These are phyloP conservation scores for Oncorhynchus keta DNA, from an alignment of 2,113 vertebrate genomes.

Conservation along the genomic window DNA sequence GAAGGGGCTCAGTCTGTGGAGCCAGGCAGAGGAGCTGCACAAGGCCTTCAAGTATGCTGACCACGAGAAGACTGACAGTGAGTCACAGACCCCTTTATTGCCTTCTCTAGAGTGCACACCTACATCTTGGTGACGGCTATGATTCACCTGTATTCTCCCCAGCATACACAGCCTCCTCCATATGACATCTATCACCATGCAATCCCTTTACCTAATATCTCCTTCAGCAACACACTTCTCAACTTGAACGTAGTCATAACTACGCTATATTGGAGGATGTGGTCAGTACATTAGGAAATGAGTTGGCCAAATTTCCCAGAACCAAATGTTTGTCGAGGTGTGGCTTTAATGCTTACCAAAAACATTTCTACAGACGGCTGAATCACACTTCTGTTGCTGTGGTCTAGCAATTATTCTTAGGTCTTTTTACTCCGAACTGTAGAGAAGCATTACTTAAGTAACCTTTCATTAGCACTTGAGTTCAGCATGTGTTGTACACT, in stretches of 20 bases:
- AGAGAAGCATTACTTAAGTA: not conserved
- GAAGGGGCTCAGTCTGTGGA: conserved; percentile 87
- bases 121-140: not conserved
- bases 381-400: not conserved
- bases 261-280: not conserved
- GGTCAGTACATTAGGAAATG: not conserved
- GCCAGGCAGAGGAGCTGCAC: conserved; percentile 89
- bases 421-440: not conserved
- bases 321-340: not conserved
- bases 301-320: not conserved
- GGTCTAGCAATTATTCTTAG: not conserved
- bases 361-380: not conserved
- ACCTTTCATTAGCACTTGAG: not conserved
- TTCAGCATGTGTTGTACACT: not conserved
- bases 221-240: not conserved
- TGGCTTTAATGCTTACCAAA: not conserved
- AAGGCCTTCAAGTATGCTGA: conserved; percentile 92
- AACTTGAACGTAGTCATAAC: not conserved
- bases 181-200: no score
- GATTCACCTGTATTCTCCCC: not conserved
- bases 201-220: not conserved
- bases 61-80: conserved; percentile 91
- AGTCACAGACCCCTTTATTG: conserved; percentile 39
- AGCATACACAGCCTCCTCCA: not conserved
- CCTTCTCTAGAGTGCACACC: not conserved